Conservation (phyloP, 2,888 invertebrate genomes). For the Pterobdella sp. region DNA sequence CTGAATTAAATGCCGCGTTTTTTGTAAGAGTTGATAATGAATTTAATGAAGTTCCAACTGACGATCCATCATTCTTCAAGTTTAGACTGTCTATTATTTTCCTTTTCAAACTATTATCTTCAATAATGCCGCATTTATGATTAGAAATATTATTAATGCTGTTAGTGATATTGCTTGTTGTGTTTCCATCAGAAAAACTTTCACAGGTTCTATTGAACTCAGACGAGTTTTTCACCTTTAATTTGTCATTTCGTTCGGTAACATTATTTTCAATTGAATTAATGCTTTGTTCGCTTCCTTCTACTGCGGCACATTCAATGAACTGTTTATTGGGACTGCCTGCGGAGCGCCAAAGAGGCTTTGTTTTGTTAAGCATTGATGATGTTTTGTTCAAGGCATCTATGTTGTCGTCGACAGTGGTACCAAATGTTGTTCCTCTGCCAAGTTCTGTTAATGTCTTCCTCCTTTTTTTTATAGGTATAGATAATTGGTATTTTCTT, state of each 20-base stretch:
- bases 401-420: conserved; percentile 29
- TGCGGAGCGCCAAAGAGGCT: conserved; percentile 23
- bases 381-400: not conserved
- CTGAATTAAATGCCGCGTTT: too few relatives aligned
- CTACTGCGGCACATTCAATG: not conserved
- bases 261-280: not conserved
- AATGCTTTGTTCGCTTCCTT: not conserved
- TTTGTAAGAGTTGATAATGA: too few relatives aligned
- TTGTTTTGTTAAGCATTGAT: not conserved
- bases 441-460: conserved; percentile 31
- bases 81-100: not conserved
- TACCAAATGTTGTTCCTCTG: conserved; percentile 32
- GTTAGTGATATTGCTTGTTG: not conserved
- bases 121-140: not conserved
- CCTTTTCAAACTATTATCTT: not conserved
- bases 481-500: conserved; percentile 29
- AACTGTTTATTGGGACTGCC: not conserved
- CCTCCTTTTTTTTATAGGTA: conserved; percentile 33
- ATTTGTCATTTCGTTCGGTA: not conserved
- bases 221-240: not conserved
- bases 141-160: not conserved
- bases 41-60: too few relatives aligned
- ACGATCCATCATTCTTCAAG: too few relatives aligned
- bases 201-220: not conserved
- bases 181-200: not conserved